Base-by-base conservation (phyloP, 2,888 invertebrate species). In the Euclidia mi region DNA sequence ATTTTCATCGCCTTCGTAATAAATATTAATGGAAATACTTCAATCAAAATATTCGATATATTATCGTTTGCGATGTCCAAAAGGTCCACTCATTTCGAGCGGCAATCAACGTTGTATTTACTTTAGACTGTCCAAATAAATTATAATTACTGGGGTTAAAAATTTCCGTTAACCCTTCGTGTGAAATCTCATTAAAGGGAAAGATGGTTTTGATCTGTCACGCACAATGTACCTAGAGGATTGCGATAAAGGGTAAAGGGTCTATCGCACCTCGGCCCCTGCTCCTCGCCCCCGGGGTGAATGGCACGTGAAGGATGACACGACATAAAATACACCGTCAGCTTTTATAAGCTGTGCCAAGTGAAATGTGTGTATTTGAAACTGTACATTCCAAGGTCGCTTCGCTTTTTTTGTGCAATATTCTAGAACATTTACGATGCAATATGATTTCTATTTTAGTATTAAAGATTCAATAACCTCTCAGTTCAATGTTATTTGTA, bases 271-370 rank as follows among this genome's bases (percentile, higher is more conserved):
- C 74, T 66, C 65, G 55, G 55, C 47, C 38, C 57, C 35, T n/a
- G 34, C 55, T 46, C 42, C 60, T 32, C 56, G 81, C 53, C 45
- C 42, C 58, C 34, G 57, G 82, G 82, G 76, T 84, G 79, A 83
- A 80, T 70, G 84, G 78, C 81, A 78, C 75, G 66, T 76, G 72
- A 76, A 81, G 76, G 79, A 84, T 79, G 74, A 78, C 62, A 76
- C 67, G 75, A 77, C 78, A 79, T 83, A 81, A 87, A 88, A 84
- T 76, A 82, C 76, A 81, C 79, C 82, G 81, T 81, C 79, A 65
- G 73, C 72, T 84, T 86, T 84, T 84, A 85, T 81, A 78, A 65
- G 42, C 56, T 56, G 55, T 57, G 56, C 65, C 69, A 72, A 72
- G 59, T 56, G 47, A 76, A 75, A 74, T 69, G 60, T 68, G 51